Conservation (phyloP, 2,113 vertebrate species). For the Pterocles orientalis region DNA sequence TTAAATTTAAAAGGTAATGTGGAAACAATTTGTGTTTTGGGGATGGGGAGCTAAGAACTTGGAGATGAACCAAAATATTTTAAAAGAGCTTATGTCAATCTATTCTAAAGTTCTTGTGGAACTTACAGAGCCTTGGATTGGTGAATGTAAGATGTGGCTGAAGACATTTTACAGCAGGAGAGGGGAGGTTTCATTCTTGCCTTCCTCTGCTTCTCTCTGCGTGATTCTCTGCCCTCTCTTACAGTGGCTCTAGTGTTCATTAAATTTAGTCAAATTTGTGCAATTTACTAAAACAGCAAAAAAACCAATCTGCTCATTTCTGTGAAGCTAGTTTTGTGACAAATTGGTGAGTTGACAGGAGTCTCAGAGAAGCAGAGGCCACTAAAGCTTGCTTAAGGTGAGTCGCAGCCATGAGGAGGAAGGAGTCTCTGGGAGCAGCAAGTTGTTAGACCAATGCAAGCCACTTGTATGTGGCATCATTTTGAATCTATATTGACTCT, state of each 20-base stretch:
- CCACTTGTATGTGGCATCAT: background rate
- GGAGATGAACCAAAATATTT: background rate
- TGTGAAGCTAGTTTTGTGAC: background rate
- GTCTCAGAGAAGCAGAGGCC: background rate
- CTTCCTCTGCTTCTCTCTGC: background rate
- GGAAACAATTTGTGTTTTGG: background rate
- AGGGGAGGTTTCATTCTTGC: background rate
- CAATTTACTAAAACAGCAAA: background rate
- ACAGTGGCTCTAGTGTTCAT: background rate
- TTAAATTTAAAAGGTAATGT: constrained; percentile 97
- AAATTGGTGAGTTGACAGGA: background rate
- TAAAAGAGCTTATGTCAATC: background rate
- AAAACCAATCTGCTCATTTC: background rate
- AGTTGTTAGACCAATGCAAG: background rate
- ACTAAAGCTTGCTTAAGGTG: background rate
- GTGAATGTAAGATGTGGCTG: background rate
- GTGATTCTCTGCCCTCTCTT: background rate
- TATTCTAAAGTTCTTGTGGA: background rate
- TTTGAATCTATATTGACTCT: background rate
- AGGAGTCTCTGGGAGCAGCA: background rate
- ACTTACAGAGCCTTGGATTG: background rate
- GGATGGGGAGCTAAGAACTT: background rate
- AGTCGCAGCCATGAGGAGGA: background rate
- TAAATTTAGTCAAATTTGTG: background rate
- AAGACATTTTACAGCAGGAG: background rate